phyloP scores from a whole-genome alignment of 2,113 vertebrate genomes.

The Heteronetta atricapilla region DNA sequence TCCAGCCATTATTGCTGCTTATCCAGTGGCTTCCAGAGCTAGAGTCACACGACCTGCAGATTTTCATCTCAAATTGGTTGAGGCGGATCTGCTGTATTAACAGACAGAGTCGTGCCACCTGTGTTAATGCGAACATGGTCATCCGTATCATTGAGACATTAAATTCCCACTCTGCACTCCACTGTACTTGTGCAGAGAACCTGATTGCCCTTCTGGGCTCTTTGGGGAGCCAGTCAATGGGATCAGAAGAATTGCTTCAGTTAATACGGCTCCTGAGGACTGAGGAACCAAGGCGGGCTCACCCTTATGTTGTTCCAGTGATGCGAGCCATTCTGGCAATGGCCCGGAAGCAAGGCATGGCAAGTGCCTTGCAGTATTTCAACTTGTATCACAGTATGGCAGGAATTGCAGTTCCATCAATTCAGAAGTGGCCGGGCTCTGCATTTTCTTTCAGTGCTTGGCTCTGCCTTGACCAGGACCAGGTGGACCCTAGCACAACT shows the following conservation, averaged over 20 bases:
- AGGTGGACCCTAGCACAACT: conserved; percentile 62
- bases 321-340: conserved; percentile 87
- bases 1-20: conserved; percentile 93
- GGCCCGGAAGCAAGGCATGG: conserved; percentile 91
- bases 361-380: conserved; percentile 95
- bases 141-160: conserved; percentile 84
- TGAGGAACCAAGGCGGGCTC: conserved; percentile 74
- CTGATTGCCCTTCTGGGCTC: conserved; percentile 89
- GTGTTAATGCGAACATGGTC: conserved; percentile 94
- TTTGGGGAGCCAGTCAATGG: conserved; percentile 91
- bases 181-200: conserved; percentile 88
- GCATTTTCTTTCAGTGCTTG: conserved; percentile 94
- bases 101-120: conserved; percentile 90
- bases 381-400: conserved; percentile 93
- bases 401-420: conserved; percentile 89
- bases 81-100: conserved; percentile 93
- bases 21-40: conserved; percentile 96
- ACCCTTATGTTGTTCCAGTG: conserved; percentile 86
- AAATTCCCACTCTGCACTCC: conserved; percentile 76
- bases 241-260: conserved; percentile 85
- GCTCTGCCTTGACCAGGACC: conserved; percentile 95
- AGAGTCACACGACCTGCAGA: conserved; percentile 89
- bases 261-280: conserved; percentile 86
- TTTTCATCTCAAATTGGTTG: conserved; percentile 92
- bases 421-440: conserved; percentile 92